These are phyloP conservation scores for Agrenia bidenticulata DNA, from an alignment of 2,888 invertebrate genomes.

Conservation along the genomic window DNA sequence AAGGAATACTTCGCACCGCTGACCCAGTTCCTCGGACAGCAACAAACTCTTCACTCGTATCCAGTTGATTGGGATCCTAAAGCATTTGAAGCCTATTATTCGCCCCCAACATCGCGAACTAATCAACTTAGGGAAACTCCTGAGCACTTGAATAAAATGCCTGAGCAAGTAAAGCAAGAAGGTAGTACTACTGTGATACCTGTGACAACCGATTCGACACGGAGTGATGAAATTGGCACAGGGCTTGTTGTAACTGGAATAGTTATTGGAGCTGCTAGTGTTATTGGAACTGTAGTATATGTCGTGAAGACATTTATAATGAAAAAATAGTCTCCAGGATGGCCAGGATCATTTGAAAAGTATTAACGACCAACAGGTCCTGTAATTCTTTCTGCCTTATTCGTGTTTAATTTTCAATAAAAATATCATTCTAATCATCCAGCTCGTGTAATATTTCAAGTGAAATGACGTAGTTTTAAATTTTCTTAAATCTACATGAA, in stretches of 20 bases:
- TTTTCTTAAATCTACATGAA: no score
- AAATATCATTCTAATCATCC: no score
- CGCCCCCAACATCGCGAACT: background rate
- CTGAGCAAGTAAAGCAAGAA: no score
- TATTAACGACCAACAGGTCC: no score
- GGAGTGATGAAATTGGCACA: conserved; percentile 1
- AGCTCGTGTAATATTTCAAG: no score
- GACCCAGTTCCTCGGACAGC: conserved; percentile 72
- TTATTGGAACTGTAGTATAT: background rate
- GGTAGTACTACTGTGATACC: background rate
- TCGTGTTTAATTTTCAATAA: no score
- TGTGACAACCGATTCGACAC: background rate
- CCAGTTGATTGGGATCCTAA: conserved; percentile 67
- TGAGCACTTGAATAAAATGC: no score
- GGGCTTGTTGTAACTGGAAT: conserved; percentile 9
- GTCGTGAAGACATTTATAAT: conserved; percentile 13
- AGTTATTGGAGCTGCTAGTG: background rate
- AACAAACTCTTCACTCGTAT: conserved; percentile 68
- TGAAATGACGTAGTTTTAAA: no score
- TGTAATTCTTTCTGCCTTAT: no score
- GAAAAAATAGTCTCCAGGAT: no score
- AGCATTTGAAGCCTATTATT: conserved; percentile 20
- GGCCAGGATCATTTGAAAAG: no score
- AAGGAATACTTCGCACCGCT: conserved; percentile 81
- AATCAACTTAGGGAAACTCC: background rate